These are phyloP conservation scores for Hypocryptadius cinnamomeus DNA, from an alignment of 2,113 vertebrate species.

Conservation along the genomic window DNA sequence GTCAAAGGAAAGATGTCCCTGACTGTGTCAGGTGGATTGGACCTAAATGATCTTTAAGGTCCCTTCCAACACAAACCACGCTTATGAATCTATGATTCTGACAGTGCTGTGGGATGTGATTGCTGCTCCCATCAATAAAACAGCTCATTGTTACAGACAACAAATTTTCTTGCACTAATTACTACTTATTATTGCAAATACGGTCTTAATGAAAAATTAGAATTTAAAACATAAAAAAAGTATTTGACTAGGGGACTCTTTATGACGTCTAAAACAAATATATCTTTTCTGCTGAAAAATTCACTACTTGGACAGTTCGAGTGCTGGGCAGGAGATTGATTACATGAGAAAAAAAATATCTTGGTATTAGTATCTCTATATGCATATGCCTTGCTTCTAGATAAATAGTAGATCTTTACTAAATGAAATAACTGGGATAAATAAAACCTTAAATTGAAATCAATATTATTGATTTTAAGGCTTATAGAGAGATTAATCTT, in stretches of 20 bases:
- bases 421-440: neutral
- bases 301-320: neutral
- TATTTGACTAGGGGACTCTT: neutral
- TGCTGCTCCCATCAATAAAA: neutral
- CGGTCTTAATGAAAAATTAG: neutral
- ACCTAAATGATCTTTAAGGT: neutral
- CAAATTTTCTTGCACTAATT: neutral
- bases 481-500: neutral
- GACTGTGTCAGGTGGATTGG: neutral
- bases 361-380: neutral
- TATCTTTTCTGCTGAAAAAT: neutral
- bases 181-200: neutral
- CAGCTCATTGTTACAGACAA: neutral
- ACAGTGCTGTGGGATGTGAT: neutral
- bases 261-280: neutral
- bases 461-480: neutral
- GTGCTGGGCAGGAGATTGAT: neutral
- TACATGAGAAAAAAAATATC: neutral
- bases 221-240: neutral
- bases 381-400: neutral
- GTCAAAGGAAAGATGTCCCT: neutral
- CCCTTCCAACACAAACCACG: neutral
- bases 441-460: constrained; percentile 31
- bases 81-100: neutral
- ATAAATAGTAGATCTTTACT: neutral